phyloP scores from a whole-genome alignment of 2,797 vertebrate genomes.

The Tokudaia tokunoshimensis region DNA sequence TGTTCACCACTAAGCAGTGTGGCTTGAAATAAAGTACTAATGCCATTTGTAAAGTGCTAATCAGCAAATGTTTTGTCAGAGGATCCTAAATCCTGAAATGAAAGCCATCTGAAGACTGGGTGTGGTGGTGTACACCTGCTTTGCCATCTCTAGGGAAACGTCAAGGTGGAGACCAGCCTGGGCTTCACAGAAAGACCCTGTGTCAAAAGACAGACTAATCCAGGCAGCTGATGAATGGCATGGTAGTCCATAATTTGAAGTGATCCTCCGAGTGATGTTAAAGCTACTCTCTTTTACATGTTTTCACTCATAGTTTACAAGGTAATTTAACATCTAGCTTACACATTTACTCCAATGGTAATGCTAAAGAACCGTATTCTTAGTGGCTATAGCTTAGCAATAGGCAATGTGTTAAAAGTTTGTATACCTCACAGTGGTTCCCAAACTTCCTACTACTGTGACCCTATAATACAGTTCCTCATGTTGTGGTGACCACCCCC shows the following conservation, averaged over 20 bases:
- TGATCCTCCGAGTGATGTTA: conserved; percentile 2
- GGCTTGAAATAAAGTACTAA: conserved; percentile 39
- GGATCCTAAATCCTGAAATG: conserved; percentile 33
- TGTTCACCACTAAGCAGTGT: background rate
- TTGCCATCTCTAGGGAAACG: background rate
- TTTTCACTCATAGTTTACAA: conserved; percentile 43
- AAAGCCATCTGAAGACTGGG: background rate
- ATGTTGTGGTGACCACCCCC: background rate
- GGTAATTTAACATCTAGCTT: conserved; percentile 49
- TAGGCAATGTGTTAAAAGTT: background rate
- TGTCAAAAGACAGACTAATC: background rate
- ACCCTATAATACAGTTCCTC: background rate
- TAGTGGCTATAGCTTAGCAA: background rate
- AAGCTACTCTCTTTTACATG: conserved; percentile 35
- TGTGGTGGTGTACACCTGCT: background rate
- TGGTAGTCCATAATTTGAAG: background rate
- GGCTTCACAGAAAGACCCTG: background rate
- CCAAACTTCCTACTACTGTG: too few relatives aligned
- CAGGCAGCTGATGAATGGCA: background rate
- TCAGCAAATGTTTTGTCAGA: background rate
- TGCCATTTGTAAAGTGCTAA: conserved; percentile 6
- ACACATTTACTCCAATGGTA: conserved; percentile 23
- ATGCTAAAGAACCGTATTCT: conserved; percentile 11
- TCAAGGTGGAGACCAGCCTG: background rate
- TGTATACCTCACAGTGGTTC: background rate